Evolutionary conservation across 2,113 vertebrate species (phyloP), one percentile per base, ranked within the genome.

Genomic region (Nerophis ophidion): DNA sequence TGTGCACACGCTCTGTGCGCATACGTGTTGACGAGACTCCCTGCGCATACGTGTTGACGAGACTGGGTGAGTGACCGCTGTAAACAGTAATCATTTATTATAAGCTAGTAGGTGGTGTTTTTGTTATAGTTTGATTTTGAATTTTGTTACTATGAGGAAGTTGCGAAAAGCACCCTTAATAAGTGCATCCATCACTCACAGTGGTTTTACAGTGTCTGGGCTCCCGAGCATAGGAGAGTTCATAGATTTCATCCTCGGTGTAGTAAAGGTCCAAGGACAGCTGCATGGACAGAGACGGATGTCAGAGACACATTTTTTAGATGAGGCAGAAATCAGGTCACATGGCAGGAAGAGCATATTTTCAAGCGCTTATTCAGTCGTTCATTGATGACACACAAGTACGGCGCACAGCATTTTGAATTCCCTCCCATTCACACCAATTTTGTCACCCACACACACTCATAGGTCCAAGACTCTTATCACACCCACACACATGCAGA

Each of bases 221-320:
- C 56, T 98, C 95, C 56, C 95, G 91, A 60, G 93, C 90, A 16
- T 97, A 97, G 0, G 95, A 98, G 65, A 98, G 91, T 71, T 98
- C 94, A 42, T 98, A 98, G 80, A 98, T 97, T 84, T 98, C 95
- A 71, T 98, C 95, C 81, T 98, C 95, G 0, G 93, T 93, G 84
- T 98, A 97, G 87, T 95, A 98, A 50, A 98, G 92, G 75, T 98
- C 95, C 78, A 98, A 87, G 34, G 95, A 98, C 66, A 98, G 77
- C 95, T 98, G 88, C 38, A 76, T 58, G 57, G 48, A 53, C 5
- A 35, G 46, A 61, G 34, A 48, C 7, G 69, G 13, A 58, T 71
- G 48, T 52, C 12, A 68, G 13, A 54, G 48, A 63, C 54, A 45
- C 26, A 56, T 26, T 26, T 26, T 26, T 26, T 26, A 26, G 26